Conservation (phyloP, 2,797 vertebrate species). For the Malurus splendens region DNA sequence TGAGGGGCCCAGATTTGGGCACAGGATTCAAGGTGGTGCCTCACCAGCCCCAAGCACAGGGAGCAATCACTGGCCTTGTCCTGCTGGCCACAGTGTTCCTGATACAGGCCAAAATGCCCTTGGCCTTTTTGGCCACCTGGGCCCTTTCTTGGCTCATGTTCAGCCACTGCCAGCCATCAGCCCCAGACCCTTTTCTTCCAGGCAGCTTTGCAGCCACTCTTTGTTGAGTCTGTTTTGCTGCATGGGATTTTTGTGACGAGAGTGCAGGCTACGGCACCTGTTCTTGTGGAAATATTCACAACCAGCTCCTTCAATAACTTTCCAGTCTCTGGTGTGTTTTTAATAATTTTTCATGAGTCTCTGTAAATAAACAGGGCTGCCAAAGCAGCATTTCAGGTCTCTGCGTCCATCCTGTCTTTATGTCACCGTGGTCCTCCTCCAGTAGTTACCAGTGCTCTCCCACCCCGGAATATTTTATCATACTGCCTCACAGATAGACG, state of each 20-base stretch:
- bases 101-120: too few relatives aligned
- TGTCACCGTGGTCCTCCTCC: not conserved
- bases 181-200: not conserved
- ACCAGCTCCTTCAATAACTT: not conserved
- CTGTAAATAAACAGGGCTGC: not conserved
- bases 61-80: accelerated
- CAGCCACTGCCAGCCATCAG: not conserved
- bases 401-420: not conserved
- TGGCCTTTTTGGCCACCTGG: not conserved
- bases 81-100: not conserved
- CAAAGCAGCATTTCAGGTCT: not conserved
- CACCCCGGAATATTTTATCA: not conserved
- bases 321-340: not conserved
- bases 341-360: not conserved
- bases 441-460: not conserved
- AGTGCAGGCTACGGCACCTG: accelerated
- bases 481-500: not conserved
- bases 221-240: not conserved
- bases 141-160: not conserved
- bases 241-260: not conserved
- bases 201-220: not conserved
- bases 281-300: not conserved
- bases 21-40: not conserved
- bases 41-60: accelerated
- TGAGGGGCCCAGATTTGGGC: not conserved